Percentiles rank a stretch among this genome's conserved stretches.
phyloP scores from a whole-genome alignment of 2,113 vertebrate genomes.

The Tricholaema leucomelas region DNA sequence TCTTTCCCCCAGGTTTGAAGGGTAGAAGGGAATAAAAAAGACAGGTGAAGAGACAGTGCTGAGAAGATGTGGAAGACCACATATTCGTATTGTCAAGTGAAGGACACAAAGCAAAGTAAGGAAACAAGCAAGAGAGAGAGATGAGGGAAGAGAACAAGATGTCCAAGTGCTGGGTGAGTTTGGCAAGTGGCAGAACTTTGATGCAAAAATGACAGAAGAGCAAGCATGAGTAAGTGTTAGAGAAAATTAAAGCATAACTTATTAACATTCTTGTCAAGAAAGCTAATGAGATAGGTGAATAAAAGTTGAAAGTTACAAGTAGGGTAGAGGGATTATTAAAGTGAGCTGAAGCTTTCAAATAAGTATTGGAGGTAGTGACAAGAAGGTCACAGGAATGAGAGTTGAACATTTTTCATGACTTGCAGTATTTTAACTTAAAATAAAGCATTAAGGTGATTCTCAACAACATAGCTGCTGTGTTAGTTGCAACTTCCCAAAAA shows the following conservation, averaged over 20 bases:
- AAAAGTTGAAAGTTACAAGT: not conserved
- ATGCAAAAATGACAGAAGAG: not conserved
- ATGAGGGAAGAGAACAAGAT: not conserved
- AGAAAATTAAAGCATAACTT: not conserved
- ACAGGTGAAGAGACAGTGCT: not conserved
- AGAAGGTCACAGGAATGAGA: not conserved
- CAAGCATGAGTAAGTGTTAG: not conserved
- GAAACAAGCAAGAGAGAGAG: not conserved
- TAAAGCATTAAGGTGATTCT: not conserved
- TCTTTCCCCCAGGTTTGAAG: not conserved
- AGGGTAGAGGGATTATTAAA: not conserved
- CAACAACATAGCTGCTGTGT: not conserved
- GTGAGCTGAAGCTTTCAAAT: not conserved
- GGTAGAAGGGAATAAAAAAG: not conserved
- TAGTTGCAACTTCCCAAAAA: not conserved
- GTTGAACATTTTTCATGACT: not conserved
- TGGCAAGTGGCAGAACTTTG: not conserved
- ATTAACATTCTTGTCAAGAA: not conserved
- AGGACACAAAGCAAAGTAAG: not conserved
- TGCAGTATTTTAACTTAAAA: not conserved
- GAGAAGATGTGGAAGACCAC: not conserved
- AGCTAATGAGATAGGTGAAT: not conserved
- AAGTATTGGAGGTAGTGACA: not conserved
- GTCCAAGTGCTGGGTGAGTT: not conserved
- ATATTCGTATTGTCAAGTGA: not conserved